These are phyloP conservation scores for Muntiacus muntjak DNA, from an alignment of 2,113 vertebrate genomes.

Conservation along the genomic window DNA sequence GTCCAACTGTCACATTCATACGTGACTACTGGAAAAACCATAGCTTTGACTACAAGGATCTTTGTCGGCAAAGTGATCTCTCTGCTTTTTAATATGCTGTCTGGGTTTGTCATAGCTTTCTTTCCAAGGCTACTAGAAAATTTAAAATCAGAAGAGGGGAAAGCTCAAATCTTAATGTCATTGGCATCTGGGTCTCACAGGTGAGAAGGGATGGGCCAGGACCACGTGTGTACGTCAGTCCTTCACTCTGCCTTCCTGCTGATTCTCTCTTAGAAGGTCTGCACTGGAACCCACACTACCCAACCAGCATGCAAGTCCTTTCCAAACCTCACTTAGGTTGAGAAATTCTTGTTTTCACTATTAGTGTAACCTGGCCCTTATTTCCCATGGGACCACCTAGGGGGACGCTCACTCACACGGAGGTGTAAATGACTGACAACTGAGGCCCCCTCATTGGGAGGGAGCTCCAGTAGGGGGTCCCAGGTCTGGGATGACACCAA, in stretches of 20 bases:
- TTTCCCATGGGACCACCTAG: not conserved
- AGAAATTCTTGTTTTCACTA: not conserved
- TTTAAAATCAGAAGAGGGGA: not conserved
- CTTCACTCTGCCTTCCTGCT: not conserved
- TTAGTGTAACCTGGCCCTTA: not conserved
- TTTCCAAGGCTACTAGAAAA: not conserved
- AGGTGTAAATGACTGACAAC: not conserved
- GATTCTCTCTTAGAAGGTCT: not conserved
- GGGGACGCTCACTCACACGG: accelerated
- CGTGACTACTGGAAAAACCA: not conserved
- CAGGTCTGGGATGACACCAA: not conserved
- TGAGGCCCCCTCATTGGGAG: not conserved
- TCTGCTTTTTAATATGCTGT: not conserved
- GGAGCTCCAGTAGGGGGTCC: too few relatives aligned
- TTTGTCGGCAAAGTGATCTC: not conserved
- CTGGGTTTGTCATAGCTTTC: not conserved
- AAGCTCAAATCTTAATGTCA: not conserved
- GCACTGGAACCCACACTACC: not conserved
- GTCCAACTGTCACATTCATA: not conserved
- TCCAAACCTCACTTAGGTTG: not conserved
- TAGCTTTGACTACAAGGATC: not conserved
- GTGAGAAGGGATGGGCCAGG: accelerated
- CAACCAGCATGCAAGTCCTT: not conserved
- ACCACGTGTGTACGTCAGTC: too few relatives aligned
- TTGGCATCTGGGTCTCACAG: not conserved